Conservation (phyloP, 2,113 vertebrate genomes). For the Mormoops blainvillei region DNA sequence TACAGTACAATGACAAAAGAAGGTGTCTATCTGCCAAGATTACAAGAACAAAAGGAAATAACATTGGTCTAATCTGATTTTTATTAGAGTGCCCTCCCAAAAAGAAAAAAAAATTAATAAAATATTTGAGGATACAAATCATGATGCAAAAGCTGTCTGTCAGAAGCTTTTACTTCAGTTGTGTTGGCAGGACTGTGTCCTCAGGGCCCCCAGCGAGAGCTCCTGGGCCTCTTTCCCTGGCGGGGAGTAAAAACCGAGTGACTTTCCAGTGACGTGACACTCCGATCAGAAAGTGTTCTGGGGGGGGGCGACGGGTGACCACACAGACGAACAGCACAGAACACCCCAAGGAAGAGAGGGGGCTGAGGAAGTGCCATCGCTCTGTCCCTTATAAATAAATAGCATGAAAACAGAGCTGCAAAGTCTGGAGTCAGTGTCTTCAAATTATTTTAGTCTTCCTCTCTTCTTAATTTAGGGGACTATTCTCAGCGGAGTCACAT, state of each 20-base stretch:
- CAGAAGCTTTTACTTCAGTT: background rate
- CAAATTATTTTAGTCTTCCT: background rate
- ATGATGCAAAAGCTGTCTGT: background rate
- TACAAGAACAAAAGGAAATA: background rate
- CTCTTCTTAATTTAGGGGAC: background rate
- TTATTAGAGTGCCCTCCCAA: background rate
- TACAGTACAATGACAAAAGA: background rate
- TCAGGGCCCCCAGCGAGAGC: background rate
- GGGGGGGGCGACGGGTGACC: background rate
- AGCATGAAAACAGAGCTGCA: background rate
- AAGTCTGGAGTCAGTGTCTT: background rate
- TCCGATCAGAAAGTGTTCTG: background rate
- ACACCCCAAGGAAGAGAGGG: background rate
- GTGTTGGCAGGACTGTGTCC: background rate
- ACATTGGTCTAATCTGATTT: background rate
- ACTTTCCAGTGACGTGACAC: background rate
- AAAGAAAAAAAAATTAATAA: background rate
- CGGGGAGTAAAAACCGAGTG: background rate
- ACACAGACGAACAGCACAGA: background rate
- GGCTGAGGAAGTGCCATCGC: background rate
- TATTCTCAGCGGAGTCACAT: background rate
- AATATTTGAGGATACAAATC: background rate
- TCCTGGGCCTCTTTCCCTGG: background rate
- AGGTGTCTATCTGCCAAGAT: background rate
- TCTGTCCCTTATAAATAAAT: background rate